These are phyloP conservation scores for Eucera pruinosa DNA, from an alignment of 2,888 invertebrate genomes.

Conservation along the genomic window DNA sequence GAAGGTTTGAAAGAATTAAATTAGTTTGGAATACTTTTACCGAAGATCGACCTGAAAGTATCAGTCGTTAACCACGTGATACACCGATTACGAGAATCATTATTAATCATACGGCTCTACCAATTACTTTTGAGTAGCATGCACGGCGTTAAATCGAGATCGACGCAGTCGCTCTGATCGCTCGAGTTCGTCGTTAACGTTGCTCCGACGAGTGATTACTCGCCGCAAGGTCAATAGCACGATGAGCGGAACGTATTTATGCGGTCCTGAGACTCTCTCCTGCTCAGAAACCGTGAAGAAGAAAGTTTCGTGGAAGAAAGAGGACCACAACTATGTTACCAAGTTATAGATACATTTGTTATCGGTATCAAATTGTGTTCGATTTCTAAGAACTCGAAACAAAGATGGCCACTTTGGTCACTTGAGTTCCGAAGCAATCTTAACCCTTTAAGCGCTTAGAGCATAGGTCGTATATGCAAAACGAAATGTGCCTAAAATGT, in stretches of 20 bases:
- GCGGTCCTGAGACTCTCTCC: conserved; percentile 59
- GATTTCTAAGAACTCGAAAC: too few relatives aligned
- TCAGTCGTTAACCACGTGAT: background rate
- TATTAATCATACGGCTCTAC: background rate
- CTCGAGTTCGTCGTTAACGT: conserved; percentile 5
- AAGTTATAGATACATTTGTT: background rate
- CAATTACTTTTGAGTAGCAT: conserved; percentile 9
- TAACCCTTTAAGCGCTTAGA: too few relatives aligned
- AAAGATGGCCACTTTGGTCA: too few relatives aligned
- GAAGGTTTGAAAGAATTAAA: background rate
- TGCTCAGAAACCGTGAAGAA: conserved; percentile 68
- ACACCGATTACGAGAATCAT: conserved; percentile 1
- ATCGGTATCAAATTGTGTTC: background rate
- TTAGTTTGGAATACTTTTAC: background rate
- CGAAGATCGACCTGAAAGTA: background rate
- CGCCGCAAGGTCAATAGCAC: conserved; percentile 39
- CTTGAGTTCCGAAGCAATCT: too few relatives aligned
- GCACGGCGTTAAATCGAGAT: conserved; percentile 10
- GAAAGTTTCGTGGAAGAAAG: conserved; percentile 53
- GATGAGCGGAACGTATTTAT: conserved; percentile 25
- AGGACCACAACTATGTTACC: conserved; percentile 14
- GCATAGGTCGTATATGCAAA: too few relatives aligned
- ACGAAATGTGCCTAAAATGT: too few relatives aligned
- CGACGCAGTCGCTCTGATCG: conserved; percentile 5
- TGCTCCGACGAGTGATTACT: conserved; percentile 11